Percentiles rank a stretch among this genome's conserved stretches.
Conservation (phyloP, 2,113 vertebrate species). For the Sturnus vulgaris region DNA sequence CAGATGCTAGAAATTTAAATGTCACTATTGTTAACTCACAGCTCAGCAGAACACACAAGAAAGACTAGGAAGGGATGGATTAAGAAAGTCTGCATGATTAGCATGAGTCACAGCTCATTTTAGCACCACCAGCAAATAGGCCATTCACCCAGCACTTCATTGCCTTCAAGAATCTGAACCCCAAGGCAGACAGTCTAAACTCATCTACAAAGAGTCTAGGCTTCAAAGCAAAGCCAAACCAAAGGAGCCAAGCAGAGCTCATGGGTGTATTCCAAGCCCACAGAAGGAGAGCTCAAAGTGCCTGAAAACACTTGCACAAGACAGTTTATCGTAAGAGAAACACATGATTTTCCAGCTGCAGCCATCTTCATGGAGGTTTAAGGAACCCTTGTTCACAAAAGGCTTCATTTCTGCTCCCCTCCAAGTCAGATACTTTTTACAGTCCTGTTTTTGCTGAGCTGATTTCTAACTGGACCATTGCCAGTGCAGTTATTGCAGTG, state of each 20-base stretch:
- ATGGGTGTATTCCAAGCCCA: conserved; percentile 35
- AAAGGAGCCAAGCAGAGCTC: conserved; percentile 16
- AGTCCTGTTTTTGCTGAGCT: not conserved
- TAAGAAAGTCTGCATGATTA: not conserved
- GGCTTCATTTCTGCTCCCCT: not conserved
- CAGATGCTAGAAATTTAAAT: conserved; percentile 26
- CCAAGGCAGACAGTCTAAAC: not conserved
- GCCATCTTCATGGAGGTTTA: not conserved
- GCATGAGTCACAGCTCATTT: conserved; percentile 17
- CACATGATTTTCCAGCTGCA: conserved; percentile 13
- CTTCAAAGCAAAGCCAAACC: conserved; percentile 36
- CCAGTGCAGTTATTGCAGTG: not conserved
- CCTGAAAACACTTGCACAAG: conserved; percentile 29
- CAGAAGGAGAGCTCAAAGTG: not conserved
- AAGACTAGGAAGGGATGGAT: not conserved
- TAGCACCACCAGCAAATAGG: not conserved
- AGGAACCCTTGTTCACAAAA: not conserved
- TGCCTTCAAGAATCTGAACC: conserved; percentile 3
- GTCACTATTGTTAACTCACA: conserved; percentile 1
- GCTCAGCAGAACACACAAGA: not conserved
- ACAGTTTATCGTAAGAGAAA: not conserved
- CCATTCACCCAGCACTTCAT: not conserved
- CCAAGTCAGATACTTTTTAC: not conserved
- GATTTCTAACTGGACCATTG: not conserved
- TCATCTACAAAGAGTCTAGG: not conserved